A percentile compares a stretch with the other conserved stretches of the same genome.
Conservation (phyloP, 2,113 vertebrate species). For the Cryptotis parvus region DNA sequence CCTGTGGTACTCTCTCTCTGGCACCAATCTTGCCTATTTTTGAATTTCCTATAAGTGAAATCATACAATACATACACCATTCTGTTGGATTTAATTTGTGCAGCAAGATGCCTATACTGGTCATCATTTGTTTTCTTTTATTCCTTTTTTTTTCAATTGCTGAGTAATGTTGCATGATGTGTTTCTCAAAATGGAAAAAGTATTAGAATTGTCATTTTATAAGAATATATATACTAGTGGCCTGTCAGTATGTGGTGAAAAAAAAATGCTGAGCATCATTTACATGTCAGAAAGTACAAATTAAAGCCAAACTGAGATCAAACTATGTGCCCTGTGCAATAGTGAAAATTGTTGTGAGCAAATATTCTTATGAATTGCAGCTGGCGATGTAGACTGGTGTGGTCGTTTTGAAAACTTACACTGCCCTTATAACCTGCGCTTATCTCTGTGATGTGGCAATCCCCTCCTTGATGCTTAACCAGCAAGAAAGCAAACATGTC, state of each 20-base stretch:
- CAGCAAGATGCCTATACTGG: not conserved
- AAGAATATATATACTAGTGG: conserved; percentile 2
- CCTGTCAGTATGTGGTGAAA: not conserved
- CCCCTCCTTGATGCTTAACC: not conserved
- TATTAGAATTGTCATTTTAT: conserved; percentile 26
- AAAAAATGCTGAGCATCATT: conserved; percentile 2
- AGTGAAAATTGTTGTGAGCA: not conserved
- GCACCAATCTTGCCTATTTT: not conserved
- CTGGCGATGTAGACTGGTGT: not conserved
- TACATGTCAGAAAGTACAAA: conserved; percentile 11
- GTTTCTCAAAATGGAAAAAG: not conserved
- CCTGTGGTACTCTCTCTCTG: no score
- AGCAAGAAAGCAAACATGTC: not conserved
- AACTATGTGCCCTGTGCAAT: not conserved
- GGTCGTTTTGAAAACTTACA: not conserved
- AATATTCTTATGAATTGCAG: not conserved
- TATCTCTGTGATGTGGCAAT: not conserved
- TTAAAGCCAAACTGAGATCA: not conserved
- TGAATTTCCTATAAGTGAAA: not conserved
- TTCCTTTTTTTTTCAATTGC: conserved; percentile 37
- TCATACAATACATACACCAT: not conserved
- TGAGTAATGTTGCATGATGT: not conserved
- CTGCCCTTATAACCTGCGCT: not conserved
- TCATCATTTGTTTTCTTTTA: conserved; percentile 25
- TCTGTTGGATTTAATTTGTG: conserved; percentile 26